A percentile compares a stretch with the other conserved stretches of the same genome.
Evolutionary conservation across 2,888 invertebrate genomes (phyloP).

Genomic region (Timandra comae): DNA sequence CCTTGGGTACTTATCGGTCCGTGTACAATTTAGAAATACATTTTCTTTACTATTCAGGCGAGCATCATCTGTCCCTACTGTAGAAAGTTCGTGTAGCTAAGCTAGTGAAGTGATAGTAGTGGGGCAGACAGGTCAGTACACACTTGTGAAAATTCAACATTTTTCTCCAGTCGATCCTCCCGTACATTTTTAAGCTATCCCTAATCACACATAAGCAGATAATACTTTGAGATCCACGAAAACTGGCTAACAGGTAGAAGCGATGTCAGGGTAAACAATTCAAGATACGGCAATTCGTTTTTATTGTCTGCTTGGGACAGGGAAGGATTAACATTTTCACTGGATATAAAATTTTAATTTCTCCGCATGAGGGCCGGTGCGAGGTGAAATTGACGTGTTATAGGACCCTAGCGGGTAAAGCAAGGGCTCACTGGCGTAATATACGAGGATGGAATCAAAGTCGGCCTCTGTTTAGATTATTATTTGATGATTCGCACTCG

Average conservation of each 20-base stretch:
- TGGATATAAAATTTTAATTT: constrained; percentile 70
- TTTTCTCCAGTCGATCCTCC: background rate
- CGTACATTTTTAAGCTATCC: constrained; percentile 9
- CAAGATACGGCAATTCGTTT: constrained; percentile 63
- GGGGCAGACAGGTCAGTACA: too few relatives aligned
- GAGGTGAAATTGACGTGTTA: constrained; percentile 61
- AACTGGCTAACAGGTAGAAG: constrained; percentile 20
- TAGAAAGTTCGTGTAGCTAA: too few relatives aligned
- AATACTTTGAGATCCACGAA: constrained; percentile 14
- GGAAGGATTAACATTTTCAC: constrained; percentile 66
- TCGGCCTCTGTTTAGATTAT: constrained; percentile 13
- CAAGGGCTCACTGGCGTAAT: constrained; percentile 16
- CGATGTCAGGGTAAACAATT: constrained; percentile 47
- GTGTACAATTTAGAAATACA: too few relatives aligned
- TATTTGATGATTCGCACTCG: constrained; percentile 8
- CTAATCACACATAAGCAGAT: constrained; percentile 15
- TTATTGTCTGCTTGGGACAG: constrained; percentile 59
- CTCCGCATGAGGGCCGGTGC: constrained; percentile 48
- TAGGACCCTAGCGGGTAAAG: constrained; percentile 47
- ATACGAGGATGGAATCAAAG: constrained; percentile 28
- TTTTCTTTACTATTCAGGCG: too few relatives aligned
- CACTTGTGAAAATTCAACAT: constrained; percentile 3
- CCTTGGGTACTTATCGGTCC: too few relatives aligned
- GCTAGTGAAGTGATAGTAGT: too few relatives aligned
- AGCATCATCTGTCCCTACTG: too few relatives aligned